These are phyloP conservation scores for Drosophila busckii DNA, from an alignment of 1,140 invertebrate species.

Conservation along the genomic window DNA sequence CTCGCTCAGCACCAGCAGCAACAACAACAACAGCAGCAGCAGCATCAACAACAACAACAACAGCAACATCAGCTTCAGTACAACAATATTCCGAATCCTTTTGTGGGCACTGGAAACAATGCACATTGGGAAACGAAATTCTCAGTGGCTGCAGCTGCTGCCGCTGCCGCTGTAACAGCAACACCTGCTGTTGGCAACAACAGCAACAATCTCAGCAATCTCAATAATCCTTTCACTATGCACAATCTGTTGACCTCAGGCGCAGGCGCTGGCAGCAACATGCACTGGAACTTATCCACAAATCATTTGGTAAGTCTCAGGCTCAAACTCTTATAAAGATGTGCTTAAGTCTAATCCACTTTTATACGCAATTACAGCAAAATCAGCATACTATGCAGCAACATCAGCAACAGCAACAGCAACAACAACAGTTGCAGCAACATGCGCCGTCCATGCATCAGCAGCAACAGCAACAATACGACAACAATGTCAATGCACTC, in stretches of 20 bases:
- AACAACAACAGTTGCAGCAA: slow-evolving; percentile 51
- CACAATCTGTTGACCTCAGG: slow-evolving; percentile 61
- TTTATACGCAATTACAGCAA: slow-evolving; percentile 25
- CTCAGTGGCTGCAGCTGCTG: slow-evolving; percentile 38
- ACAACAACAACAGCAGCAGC: slow-evolving; percentile 39
- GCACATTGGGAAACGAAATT: slow-evolving; percentile 68
- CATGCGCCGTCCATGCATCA: slow-evolving; percentile 44
- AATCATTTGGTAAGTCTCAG: slow-evolving; percentile 55
- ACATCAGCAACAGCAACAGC: slow-evolving; percentile 45
- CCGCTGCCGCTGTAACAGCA: slow-evolving; percentile 34
- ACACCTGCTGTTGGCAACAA: slow-evolving; percentile 31
- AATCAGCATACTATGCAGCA: slow-evolving; percentile 47
- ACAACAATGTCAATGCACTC: slow-evolving; percentile 32
- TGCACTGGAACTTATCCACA: slow-evolving; percentile 67
- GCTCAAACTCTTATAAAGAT: neutral
- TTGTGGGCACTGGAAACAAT: slow-evolving; percentile 35
- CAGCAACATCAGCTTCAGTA: slow-evolving; percentile 55
- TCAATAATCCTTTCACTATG: slow-evolving; percentile 74
- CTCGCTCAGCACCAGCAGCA: slow-evolving; percentile 46
- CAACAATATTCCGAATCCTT: slow-evolving; percentile 48
- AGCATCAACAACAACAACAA: slow-evolving; percentile 46
- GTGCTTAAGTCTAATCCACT: neutral
- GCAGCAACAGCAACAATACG: slow-evolving; percentile 50
- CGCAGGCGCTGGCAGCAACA: slow-evolving; percentile 39
- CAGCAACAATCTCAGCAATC: slow-evolving; percentile 66